These are phyloP conservation scores for Lepidothrix coronata DNA, from an alignment of 2,113 vertebrate genomes.

Conservation along the genomic window DNA sequence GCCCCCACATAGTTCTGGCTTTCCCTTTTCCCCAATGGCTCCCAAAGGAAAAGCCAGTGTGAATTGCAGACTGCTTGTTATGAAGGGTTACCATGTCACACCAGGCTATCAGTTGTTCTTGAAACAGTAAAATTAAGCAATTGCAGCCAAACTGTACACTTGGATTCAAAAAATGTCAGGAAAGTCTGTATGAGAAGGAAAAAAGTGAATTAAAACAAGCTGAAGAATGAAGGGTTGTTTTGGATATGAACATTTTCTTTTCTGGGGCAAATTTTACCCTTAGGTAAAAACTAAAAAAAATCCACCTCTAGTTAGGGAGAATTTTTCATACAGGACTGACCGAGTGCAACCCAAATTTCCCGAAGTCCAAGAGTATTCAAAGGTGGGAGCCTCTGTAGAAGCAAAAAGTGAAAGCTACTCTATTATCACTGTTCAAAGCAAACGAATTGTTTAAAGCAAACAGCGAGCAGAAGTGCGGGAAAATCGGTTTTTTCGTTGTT, in stretches of 20 bases:
- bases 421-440: background rate
- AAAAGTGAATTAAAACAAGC: background rate
- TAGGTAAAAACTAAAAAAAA: background rate
- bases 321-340: background rate
- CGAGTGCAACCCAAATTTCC: background rate
- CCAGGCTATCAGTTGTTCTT: background rate
- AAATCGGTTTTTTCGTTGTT: background rate
- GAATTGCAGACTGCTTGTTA: background rate
- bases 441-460: background rate
- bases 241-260: background rate
- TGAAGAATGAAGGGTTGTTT: background rate
- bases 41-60: background rate
- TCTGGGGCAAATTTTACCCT: background rate
- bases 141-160: background rate
- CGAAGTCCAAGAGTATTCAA: background rate
- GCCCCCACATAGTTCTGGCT: background rate
- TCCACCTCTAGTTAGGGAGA: background rate
- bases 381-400: background rate
- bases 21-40: background rate
- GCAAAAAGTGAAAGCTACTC: background rate
- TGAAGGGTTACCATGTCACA: background rate
- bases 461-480: background rate
- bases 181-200: background rate
- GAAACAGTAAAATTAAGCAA: background rate
- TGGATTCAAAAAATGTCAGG: background rate